Evolutionary conservation across 1,140 invertebrate genomes (phyloP), one percentile per base, ranked within the genome.

Genomic region (Littorina saxatilis): DNA sequence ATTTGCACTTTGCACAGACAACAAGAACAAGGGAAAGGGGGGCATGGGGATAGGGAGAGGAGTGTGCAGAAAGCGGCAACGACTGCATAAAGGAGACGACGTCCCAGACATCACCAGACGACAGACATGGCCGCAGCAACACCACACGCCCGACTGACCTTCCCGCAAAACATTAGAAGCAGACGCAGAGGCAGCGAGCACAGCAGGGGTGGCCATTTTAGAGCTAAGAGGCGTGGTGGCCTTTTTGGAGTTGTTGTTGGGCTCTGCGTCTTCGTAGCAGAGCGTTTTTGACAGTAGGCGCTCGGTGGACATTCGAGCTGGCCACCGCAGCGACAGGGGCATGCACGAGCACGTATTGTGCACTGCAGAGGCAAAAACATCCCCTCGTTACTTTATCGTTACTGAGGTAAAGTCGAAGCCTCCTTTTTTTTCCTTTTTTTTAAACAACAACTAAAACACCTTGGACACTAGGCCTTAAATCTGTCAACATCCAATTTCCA

Each of bases 231-330:
- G 20, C 15, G 50, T 20, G 70, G 70, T 23, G 80, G 66, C 7
- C 79, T 79, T 80, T 83, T 84, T 84, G 82, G 82, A 73, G 85
- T 86, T 85, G 82, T 87, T 87, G 85, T 87, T 87, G 32, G 81
- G 85, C 80, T 87, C 86, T 27, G 40, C 23, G 70, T 80, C 39
- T 52, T 83, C 85, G 39, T 77, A 76, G 83, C 83, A 87, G 29
- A 85, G 43, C 15, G 83, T 83, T 85, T 84, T 86, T 68, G 80
- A 80, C 55, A 85, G 77, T 66, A 86, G 82, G 66, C 76, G 82
- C 55, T 85, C 83, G 61, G 85, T 84, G 27, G 81, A 58, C 37
- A 82, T 76, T 52, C 76, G 58, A 43, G n/a, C 32, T 27, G 81
- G 84, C 70, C 84, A 82, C 52, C 83, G 82, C 63, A 83, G 32